Evolutionary conservation across 1,140 invertebrate genomes (phyloP).

Genomic region (Aphaenogaster rudis): DNA sequence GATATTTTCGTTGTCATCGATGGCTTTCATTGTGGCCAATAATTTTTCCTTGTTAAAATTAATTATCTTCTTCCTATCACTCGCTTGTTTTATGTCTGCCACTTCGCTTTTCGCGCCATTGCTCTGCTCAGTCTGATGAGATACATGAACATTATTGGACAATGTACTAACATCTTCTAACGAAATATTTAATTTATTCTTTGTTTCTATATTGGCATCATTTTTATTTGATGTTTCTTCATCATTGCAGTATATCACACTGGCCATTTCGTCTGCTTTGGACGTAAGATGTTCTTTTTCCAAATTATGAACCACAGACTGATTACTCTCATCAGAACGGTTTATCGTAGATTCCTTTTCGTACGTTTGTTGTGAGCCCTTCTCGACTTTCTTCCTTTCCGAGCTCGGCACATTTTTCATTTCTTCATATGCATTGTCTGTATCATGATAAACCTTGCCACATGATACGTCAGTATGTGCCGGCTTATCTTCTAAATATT

Average conservation of each 20-base stretch:
- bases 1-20: conserved; percentile 89
- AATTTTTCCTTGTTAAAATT: conserved; percentile 88
- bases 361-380: background rate
- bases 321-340: background rate
- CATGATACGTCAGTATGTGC: background rate
- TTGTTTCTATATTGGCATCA: conserved; percentile 40
- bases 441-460: background rate
- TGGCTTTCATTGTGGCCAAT: conserved; percentile 89
- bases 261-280: background rate
- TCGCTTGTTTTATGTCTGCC: conserved; percentile 18
- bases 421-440: background rate
- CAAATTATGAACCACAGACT: background rate
- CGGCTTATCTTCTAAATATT: background rate
- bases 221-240: conserved; percentile 20
- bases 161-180: conserved; percentile 5
- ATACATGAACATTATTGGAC: background rate
- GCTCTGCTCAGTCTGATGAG: conserved; percentile 32
- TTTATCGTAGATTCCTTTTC: background rate
- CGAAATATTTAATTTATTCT: conserved; percentile 62
- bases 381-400: background rate
- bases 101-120: conserved; percentile 63
- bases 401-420: background rate
- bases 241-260: background rate
- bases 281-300: background rate
- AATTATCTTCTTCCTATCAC: conserved; percentile 79